A percentile compares a stretch with the other conserved stretches of the same genome.
Conservation (phyloP, 2,113 vertebrate genomes). For the Corythaeola cristata region DNA sequence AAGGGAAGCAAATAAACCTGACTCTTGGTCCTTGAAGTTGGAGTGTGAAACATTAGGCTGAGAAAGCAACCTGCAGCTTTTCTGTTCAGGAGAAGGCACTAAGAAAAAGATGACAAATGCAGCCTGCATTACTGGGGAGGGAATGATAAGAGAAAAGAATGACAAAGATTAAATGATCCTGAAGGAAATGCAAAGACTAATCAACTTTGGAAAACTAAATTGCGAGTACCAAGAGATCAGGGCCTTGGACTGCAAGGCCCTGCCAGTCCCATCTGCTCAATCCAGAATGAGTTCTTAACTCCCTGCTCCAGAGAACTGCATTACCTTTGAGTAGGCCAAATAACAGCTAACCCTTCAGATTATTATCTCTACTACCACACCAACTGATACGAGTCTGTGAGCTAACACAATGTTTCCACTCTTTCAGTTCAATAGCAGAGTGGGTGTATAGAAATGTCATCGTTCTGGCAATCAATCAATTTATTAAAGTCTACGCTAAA, state of each 20-base stretch:
- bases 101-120: not conserved
- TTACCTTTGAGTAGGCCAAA: not conserved
- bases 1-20: not conserved
- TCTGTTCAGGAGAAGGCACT: not conserved
- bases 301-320: not conserved
- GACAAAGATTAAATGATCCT: not conserved
- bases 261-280: not conserved
- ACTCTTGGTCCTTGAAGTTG: not conserved
- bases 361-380: constrained; percentile 29
- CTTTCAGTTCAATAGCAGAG: constrained; percentile 58
- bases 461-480: constrained; percentile 70
- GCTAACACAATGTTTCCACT: constrained; percentile 57
- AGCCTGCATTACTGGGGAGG: not conserved
- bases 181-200: not conserved
- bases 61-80: not conserved
- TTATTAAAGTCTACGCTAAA: constrained; percentile 29
- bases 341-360: constrained; percentile 35
- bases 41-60: not conserved
- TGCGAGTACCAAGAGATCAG: not conserved
- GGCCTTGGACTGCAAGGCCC: not conserved
- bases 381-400: constrained; percentile 25
- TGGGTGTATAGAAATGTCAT: constrained; percentile 69
- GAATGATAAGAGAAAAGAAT: not conserved
- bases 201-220: not conserved
- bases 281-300: not conserved